A percentile compares a stretch with the other conserved stretches of the same genome.
Conservation (phyloP, 2,113 vertebrate genomes). For the Micromys minutus region DNA sequence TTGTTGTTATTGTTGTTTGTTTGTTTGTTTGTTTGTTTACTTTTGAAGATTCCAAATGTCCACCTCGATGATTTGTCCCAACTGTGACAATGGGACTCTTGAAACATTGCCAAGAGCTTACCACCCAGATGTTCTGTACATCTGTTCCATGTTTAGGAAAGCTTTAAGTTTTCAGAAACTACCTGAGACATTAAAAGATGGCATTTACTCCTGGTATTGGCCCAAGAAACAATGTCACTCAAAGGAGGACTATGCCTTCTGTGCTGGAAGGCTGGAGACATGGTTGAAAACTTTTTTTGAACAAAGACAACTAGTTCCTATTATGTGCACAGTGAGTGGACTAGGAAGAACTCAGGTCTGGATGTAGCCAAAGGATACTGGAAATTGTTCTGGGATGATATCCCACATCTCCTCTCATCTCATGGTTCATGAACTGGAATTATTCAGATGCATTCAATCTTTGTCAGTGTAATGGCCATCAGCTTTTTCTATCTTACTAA, state of each 20-base stretch:
- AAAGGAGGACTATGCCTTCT: conserved; percentile 12
- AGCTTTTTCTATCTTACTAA: background rate
- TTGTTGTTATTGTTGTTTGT: background rate
- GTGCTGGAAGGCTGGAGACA: background rate
- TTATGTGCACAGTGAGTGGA: background rate
- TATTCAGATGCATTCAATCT: conserved; percentile 7
- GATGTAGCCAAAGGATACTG: background rate
- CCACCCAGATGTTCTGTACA: conserved; percentile 58
- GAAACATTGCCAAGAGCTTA: conserved; percentile 56
- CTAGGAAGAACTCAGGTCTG: background rate
- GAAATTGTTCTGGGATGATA: background rate
- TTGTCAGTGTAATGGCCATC: background rate
- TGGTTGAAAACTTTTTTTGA: conserved; percentile 3
- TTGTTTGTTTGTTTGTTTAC: background rate
- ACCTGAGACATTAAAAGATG: conserved; percentile 60
- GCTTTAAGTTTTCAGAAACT: conserved; percentile 65
- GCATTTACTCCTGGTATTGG: conserved; percentile 41
- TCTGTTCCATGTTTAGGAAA: conserved; percentile 65
- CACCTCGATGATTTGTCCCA: conserved; percentile 56
- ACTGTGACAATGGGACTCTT: conserved; percentile 53
- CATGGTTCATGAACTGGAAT: background rate
- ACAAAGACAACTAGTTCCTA: conserved; percentile 4
- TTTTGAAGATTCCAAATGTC: conserved; percentile 40
- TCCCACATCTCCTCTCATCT: background rate
- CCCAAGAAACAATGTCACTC: conserved; percentile 49